A percentile compares a stretch with the other conserved stretches of the same genome.
Conservation (phyloP, 1,140 invertebrate genomes). For the Diabrotica virgifera region DNA sequence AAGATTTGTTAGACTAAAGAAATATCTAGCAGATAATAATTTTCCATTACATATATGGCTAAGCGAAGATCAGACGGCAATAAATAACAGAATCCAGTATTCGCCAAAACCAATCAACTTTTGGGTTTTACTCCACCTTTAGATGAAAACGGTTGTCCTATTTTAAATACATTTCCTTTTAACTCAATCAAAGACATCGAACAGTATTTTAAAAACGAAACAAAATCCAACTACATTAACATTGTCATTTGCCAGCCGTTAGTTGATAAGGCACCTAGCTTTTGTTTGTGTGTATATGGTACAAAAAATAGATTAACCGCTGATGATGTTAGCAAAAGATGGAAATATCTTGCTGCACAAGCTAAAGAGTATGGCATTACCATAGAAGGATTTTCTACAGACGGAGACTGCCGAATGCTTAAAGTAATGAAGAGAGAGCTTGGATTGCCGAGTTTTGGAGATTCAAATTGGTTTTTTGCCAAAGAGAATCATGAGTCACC, state of each 20-base stretch:
- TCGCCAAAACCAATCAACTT: too few relatives aligned
- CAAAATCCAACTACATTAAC: conserved; percentile 8
- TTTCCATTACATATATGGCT: conserved; percentile 1
- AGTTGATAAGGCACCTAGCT: background rate
- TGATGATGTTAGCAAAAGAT: conserved; percentile 7
- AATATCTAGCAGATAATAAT: too few relatives aligned
- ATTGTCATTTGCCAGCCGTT: conserved; percentile 12
- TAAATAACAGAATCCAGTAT: too few relatives aligned
- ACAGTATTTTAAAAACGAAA: conserved; percentile 3
- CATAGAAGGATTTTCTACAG: conserved; percentile 14
- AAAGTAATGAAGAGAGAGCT: conserved; percentile 5
- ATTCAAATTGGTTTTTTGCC: background rate
- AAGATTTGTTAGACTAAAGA: too few relatives aligned
- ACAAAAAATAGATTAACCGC: conserved; percentile 15
- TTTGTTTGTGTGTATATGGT: conserved; percentile 14
- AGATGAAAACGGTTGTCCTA: too few relatives aligned
- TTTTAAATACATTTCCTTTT: too few relatives aligned
- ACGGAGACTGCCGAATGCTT: conserved; percentile 8
- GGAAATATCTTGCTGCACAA: background rate
- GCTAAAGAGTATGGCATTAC: conserved; percentile 10
- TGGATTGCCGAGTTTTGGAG: background rate
- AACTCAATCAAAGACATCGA: too few relatives aligned
- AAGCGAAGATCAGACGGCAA: conserved; percentile 4
- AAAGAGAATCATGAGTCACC: background rate
- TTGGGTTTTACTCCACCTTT: too few relatives aligned